Conservation (phyloP, 2,113 vertebrate species). For the Pelmatolapia mariae region DNA sequence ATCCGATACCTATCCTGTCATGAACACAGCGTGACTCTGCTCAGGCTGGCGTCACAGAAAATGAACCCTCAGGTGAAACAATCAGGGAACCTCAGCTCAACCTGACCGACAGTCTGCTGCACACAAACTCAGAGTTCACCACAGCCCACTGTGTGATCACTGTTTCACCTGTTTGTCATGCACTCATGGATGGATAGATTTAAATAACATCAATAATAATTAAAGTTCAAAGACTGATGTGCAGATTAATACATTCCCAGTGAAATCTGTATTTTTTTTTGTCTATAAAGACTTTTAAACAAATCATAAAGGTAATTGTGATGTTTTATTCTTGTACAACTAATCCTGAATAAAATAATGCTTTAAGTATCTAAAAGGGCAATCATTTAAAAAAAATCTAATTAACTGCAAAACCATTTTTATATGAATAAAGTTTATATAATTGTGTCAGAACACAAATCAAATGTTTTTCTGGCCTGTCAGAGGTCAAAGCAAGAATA, state of each 20-base stretch:
- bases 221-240: not conserved
- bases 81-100: not conserved
- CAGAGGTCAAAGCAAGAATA: not conserved
- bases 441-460: rapidly evolving
- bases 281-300: not conserved
- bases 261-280: rapidly evolving
- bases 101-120: not conserved
- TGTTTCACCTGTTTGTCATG: not conserved
- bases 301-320: rapidly evolving
- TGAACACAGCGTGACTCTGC: not conserved
- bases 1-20: constrained; percentile 29
- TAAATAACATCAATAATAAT: not conserved
- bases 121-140: not conserved
- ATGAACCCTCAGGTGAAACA: not conserved
- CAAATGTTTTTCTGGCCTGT: not conserved
- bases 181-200: rapidly evolving
- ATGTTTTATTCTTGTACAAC: not conserved
- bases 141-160: not conserved
- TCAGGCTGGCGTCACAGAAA: constrained; percentile 6
- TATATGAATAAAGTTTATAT: not conserved
- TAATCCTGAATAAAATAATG: rapidly evolving
- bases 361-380: not conserved
- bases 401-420: not conserved
- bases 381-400: rapidly evolving
- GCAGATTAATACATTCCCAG: not conserved